phyloP scores from a whole-genome alignment of 2,888 invertebrate genomes.

The Drosophila atroscutellata region DNA sequence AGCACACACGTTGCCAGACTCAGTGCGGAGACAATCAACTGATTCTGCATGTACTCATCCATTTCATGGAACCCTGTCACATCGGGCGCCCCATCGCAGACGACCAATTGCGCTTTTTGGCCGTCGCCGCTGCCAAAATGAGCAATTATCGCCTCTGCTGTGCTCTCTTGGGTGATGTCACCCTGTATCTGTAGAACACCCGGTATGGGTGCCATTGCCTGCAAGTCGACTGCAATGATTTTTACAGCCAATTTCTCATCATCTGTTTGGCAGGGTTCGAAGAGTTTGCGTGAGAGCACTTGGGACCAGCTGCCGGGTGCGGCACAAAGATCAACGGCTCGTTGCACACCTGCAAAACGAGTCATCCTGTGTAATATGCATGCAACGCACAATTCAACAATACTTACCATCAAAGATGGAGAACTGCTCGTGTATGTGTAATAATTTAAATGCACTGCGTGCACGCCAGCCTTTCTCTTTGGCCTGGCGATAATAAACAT shows the following conservation, averaged over 20 bases:
- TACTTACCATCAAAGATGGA: slow-evolving; percentile 91
- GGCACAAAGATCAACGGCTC: slow-evolving; percentile 98
- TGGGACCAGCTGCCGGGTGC: slow-evolving; percentile 99
- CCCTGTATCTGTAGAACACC: slow-evolving; percentile 99
- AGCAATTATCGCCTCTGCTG: slow-evolving; percentile 95
- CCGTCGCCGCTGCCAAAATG: slow-evolving; percentile 93
- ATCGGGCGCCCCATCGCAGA: slow-evolving; percentile 99
- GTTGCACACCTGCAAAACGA: slow-evolving; percentile 88
- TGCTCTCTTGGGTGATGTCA: slow-evolving; percentile 97
- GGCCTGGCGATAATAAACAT: slow-evolving; percentile 98
- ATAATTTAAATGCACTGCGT: slow-evolving; percentile 97
- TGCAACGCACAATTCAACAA: neutral
- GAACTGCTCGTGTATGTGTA: slow-evolving; percentile 98
- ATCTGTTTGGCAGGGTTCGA: slow-evolving; percentile 85
- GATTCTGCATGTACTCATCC: slow-evolving; percentile 99
- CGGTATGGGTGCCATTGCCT: slow-evolving; percentile 98
- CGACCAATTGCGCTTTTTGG: slow-evolving; percentile 95
- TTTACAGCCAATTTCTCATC: slow-evolving; percentile 87
- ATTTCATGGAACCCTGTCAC: slow-evolving; percentile 99
- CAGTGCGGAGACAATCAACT: slow-evolving; percentile 96
- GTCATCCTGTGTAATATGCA: neutral
- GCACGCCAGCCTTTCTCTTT: slow-evolving; percentile 99
- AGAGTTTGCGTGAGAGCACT: slow-evolving; percentile 94
- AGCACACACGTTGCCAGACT: slow-evolving; percentile 98
- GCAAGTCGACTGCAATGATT: slow-evolving; percentile 98